Evolutionary conservation across 2,888 invertebrate genomes (phyloP), one percentile per base, ranked within the genome.

Genomic region (Trisateles emortualis): DNA sequence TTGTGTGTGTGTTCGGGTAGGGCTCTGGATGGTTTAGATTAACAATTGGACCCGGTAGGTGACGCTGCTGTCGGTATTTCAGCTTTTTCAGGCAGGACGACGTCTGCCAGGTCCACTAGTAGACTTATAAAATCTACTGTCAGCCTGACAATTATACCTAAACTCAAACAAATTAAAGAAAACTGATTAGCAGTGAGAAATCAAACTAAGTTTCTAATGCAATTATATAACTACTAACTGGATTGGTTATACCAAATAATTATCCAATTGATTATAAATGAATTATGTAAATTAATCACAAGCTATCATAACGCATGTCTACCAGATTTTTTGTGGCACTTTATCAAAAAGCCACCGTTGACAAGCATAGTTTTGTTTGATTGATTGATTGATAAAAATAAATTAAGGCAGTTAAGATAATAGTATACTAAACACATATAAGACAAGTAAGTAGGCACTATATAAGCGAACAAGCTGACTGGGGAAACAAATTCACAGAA

Each of bases 381-480:
- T 39, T 39, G 39, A 39, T 39, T 22, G 22, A 24, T 22, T 22
- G 22, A 39, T 22, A 39, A 17, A 19, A 11, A 26, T 36, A 45
- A 13, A 43, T 22, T 11, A 30, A 30, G 10, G 3, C 10, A 32
- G 3, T 16, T 26, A 14, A 19, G 10, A 9, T 17, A 10, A 26
- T 38, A 16, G 22, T 14, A 10, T 19, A 11, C 26, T 30, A 4
- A n/a, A n/a, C n/a, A n/a, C n/a, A n/a, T n/a, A n/a, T n/a, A n/a
- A n/a, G n/a, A n/a, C n/a, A n/a, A n/a, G n/a, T n/a, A n/a, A n/a
- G n/a, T n/a, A n/a, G n/a, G n/a, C n/a, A n/a, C n/a, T n/a, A n/a
- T n/a, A n/a, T n/a, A n/a, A n/a, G n/a, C n/a, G n/a, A n/a, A n/a
- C n/a, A n/a, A n/a, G n/a, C n/a, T n/a, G n/a, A n/a, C n/a, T n/a